Evolutionary conservation across 2,797 vertebrate genomes (phyloP).

Genomic region (Lycodopsis pacificus): DNA sequence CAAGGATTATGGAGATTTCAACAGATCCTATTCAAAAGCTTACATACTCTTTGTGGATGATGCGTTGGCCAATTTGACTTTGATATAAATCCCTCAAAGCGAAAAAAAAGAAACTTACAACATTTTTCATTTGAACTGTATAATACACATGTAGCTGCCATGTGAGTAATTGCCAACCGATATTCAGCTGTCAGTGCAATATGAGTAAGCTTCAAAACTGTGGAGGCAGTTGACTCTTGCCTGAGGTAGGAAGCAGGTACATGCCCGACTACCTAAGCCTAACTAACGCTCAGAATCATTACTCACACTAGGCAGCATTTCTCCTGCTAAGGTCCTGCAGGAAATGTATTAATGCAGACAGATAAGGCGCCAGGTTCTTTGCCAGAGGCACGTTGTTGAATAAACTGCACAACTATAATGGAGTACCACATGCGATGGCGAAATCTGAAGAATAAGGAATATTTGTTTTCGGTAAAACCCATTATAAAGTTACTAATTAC

Average conservation of each 20-base stretch:
- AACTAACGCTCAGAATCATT: background rate
- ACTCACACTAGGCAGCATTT: background rate
- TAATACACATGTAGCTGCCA: conserved; percentile 31
- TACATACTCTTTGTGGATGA: conserved; percentile 66
- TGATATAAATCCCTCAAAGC: conserved; percentile 67
- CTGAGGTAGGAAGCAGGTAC: conserved; percentile 1
- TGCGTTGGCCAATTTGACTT: conserved; percentile 62
- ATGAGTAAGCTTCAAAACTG: background rate
- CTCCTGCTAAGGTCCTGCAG: background rate
- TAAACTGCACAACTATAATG: background rate
- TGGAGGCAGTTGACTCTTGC: background rate
- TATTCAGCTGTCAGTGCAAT: conserved; percentile 25
- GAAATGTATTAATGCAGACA: background rate
- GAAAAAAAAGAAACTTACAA: conserved; percentile 29
- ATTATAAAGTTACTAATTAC: conserved; percentile 40
- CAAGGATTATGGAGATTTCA: conserved; percentile 75
- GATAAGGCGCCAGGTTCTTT: background rate
- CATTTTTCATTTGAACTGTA: conserved; percentile 43
- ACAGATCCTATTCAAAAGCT: conserved; percentile 67
- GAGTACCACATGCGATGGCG: accelerated
- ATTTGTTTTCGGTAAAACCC: background rate
- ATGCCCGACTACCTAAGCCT: background rate
- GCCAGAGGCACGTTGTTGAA: background rate
- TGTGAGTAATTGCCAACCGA: conserved; percentile 32
- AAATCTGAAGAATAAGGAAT: background rate